Conservation (phyloP, 2,888 invertebrate genomes). For the Ichneumon xanthorius region DNA sequence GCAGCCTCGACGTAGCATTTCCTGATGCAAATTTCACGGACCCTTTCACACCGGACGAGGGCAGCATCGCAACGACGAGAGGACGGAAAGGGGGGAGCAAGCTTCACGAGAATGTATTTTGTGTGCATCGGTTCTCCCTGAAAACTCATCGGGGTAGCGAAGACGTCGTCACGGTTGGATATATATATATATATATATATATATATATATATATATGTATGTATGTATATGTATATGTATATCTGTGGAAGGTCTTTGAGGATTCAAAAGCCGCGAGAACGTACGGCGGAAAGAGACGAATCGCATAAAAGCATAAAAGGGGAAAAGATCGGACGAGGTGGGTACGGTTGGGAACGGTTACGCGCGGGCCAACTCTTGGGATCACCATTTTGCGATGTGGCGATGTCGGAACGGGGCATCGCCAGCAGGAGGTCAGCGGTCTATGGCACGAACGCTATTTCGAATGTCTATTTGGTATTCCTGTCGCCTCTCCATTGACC, state of each 20-base stretch:
- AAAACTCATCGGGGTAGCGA: conserved; percentile 26
- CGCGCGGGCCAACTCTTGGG: conserved; percentile 19
- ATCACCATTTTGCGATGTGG: neutral
- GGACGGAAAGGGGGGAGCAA: conserved; percentile 2
- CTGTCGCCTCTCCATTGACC: conserved; percentile 71
- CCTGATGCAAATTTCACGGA: conserved; percentile 50
- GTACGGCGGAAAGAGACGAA: conserved; percentile 8
- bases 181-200: neutral
- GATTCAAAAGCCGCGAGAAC: conserved; percentile 24
- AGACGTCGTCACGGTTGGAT: conserved; percentile 2
- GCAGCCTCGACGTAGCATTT: conserved; percentile 37
- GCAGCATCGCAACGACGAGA: neutral
- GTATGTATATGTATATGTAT: neutral
- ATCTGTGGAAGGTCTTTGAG: conserved; percentile 5
- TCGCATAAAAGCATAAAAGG: conserved; percentile 45
- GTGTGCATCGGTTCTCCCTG: conserved; percentile 34
- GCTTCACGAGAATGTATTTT: conserved; percentile 40
- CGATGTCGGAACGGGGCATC: neutral
- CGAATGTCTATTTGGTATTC: conserved; percentile 78
- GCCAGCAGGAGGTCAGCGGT: conserved; percentile 60
- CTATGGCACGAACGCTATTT: conserved; percentile 52
- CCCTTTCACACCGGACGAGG: conserved; percentile 4
- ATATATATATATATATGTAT: neutral
- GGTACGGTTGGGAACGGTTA: conserved; percentile 5
- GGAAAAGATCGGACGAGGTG: conserved; percentile 30